Evolutionary conservation across 1,140 invertebrate genomes (phyloP), one percentile per base, ranked within the genome.

Genomic region (Stegodyphus mimosarum): DNA sequence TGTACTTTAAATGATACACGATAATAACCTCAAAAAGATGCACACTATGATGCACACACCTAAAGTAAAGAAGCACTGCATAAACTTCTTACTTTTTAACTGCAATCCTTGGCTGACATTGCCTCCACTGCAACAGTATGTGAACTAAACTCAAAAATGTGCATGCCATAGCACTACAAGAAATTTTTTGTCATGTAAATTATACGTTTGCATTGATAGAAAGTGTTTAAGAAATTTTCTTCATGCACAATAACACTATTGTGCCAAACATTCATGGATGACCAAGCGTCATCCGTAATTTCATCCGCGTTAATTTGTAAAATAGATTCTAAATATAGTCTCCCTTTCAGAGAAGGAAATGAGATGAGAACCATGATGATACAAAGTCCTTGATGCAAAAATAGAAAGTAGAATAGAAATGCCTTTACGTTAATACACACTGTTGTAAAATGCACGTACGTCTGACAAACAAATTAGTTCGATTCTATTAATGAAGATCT

Each of bases 381-480:
- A 64, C 13, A 66, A 9, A 7, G 63, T 76, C 81, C 81, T 84
- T 84, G 81, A 17, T 84, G 48, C 72, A 69, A 84, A 84, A 84
- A 84, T 84, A 84, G 81, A 75, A 69, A 7, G 7, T 66, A 6
- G 17, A 66, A 66, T 66, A 6, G 6, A 66, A 66, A 7, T 66
- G 64, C 64, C 11, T 66, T 7, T 17, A 60, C 55, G 5, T 1
- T 1, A 1, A 33, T 33, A 33, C 33, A 33, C 33, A 33, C 33
- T 33, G 33, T 33, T 33, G 33, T 33, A 33, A 33, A 33, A 33
- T 33, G 33, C 33, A 33, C 33, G 33, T 33, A 33, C 33, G 33
- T 33, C 33, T 33, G 1, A 33, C 1, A 33, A 33, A 33, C 33
- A 1, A 33, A 33, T 3, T 33, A 1, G 1, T 33, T 33, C 33